Evolutionary conservation across 2,113 vertebrate species (phyloP).

Genomic region (Nothoprocta pentlandii): DNA sequence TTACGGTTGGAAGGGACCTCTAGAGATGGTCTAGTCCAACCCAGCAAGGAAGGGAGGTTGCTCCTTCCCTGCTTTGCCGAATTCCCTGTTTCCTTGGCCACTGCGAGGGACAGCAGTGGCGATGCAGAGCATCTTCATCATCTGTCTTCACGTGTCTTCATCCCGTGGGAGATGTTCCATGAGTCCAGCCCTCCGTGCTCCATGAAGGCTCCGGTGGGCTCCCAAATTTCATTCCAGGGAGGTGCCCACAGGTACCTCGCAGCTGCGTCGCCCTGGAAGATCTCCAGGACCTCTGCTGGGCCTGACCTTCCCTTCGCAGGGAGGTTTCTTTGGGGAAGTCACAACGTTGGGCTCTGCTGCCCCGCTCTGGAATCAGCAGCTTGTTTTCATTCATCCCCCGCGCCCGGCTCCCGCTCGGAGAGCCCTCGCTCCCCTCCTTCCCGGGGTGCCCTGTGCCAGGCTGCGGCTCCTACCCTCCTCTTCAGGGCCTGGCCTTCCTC

Average conservation of each 20-base stretch:
- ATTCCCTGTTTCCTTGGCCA: neutral
- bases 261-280: neutral
- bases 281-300: neutral
- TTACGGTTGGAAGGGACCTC: no score
- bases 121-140: no score
- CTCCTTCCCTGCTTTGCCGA: neutral
- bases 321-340: neutral
- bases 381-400: neutral
- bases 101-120: neutral
- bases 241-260: no score
- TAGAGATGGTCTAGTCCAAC: no score
- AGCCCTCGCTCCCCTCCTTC: neutral
- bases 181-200: no score
- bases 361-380: neutral
- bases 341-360: neutral
- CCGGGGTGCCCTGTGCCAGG: neutral
- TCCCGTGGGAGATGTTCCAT: no score
- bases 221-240: no score
- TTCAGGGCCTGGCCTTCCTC: neutral
- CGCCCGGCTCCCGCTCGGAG: neutral
- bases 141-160: no score
- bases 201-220: no score
- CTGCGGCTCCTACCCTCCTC: neutral
- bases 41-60: neutral
- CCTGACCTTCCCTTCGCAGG: neutral